These are phyloP conservation scores for Acrobasis consociella DNA, from an alignment of 2,888 invertebrate species.

Conservation along the genomic window DNA sequence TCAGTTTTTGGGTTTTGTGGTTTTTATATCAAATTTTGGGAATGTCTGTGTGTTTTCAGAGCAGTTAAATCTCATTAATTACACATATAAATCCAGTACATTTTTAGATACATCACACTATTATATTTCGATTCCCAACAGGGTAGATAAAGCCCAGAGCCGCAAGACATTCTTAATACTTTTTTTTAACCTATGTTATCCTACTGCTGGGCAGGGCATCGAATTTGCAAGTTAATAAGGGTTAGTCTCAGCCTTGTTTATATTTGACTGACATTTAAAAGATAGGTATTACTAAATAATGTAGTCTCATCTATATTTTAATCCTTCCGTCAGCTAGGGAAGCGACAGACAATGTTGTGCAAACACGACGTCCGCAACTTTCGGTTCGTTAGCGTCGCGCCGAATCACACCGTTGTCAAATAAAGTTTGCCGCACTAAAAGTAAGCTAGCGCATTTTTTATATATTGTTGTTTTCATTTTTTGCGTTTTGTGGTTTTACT, in stretches of 20 bases:
- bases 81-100: no score
- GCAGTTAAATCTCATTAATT: no score
- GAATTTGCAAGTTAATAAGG: no score
- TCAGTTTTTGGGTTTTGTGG: not conserved
- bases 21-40: no score
- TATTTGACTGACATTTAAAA: conserved; percentile 8
- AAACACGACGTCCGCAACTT: conserved; percentile 47
- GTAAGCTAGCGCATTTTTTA: conserved; percentile 42
- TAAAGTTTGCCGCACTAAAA: conserved; percentile 40
- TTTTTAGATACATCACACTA: no score
- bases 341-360: conserved; percentile 50
- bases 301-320: not conserved
- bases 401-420: conserved; percentile 44
- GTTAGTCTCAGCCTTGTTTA: not conserved
- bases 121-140: no score
- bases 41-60: no score
- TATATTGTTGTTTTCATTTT: conserved; percentile 6
- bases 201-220: no score
- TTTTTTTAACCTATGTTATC: no score
- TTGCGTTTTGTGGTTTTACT: no score
- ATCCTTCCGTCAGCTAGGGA: not conserved
- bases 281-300: not conserved
- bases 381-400: conserved; percentile 54
- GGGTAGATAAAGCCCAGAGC: no score
- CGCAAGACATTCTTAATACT: no score